phyloP scores from a whole-genome alignment of 2,113 vertebrate species.

The Merops nubicus region DNA sequence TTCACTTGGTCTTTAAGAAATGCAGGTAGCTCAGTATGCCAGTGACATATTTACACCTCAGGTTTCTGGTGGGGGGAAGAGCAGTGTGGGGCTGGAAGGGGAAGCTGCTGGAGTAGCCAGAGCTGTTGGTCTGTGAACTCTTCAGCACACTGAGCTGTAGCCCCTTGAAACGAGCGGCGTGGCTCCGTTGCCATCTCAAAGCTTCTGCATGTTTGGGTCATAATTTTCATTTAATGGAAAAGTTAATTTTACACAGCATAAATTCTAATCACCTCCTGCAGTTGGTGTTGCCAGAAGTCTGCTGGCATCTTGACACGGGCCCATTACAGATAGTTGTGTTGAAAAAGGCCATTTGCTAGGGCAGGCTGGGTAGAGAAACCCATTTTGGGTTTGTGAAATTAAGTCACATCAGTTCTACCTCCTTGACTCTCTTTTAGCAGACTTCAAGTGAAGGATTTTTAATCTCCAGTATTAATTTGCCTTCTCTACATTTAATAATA shows the following conservation, averaged over 20 bases:
- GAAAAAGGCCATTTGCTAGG: background rate
- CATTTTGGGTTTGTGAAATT: background rate
- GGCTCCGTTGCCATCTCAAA: background rate
- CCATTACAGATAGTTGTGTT: background rate
- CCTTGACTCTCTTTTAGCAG: background rate
- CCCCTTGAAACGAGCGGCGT: background rate
- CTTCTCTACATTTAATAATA: background rate
- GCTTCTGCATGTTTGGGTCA: slow-evolving; percentile 1
- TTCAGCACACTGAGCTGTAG: accelerated
- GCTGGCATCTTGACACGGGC: background rate
- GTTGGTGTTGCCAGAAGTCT: background rate
- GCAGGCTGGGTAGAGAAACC: background rate
- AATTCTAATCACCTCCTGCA: slow-evolving; percentile 41
- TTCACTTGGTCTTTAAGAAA: background rate
- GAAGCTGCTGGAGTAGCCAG: background rate
- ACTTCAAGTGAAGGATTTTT: background rate
- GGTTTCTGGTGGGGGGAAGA: background rate
- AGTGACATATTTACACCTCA: accelerated
- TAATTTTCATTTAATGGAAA: slow-evolving; percentile 43
- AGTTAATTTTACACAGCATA: slow-evolving; percentile 67
- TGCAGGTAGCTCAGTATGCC: background rate
- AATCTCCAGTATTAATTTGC: background rate
- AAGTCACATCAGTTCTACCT: background rate
- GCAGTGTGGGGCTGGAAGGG: background rate
- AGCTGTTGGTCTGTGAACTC: background rate